A percentile compares a stretch with the other conserved stretches of the same genome.
Conservation (phyloP, 2,797 vertebrate species). For the Fratercula arctica region DNA sequence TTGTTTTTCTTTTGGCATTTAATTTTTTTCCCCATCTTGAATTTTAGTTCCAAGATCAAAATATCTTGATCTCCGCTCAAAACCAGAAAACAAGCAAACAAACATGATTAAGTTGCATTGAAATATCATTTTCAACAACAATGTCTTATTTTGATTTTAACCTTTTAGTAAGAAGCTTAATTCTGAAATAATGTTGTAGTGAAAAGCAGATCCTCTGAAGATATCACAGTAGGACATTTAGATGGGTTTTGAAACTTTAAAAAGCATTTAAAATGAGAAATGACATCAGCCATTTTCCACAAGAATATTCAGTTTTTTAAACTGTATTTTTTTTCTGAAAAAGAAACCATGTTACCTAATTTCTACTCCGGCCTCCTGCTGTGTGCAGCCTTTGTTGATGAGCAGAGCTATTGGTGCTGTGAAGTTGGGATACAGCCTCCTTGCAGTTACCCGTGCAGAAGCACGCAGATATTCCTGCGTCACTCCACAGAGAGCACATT, state of each 20-base stretch:
- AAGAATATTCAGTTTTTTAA: background rate
- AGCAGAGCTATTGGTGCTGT: background rate
- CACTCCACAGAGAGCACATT: background rate
- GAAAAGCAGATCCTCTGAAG: background rate
- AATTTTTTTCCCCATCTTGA: background rate
- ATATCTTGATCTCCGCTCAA: background rate
- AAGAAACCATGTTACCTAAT: fast-evolving
- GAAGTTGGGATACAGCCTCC: background rate
- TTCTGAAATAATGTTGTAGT: background rate
- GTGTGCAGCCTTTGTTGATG: background rate
- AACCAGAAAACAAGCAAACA: background rate
- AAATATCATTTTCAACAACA: background rate
- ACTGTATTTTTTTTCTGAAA: background rate
- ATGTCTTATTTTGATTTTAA: background rate
- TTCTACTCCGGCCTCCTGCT: background rate
- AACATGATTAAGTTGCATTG: background rate
- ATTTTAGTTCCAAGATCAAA: background rate
- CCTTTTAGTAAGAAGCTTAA: background rate
- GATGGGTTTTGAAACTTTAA: background rate
- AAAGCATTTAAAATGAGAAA: background rate
- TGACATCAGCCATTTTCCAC: background rate
- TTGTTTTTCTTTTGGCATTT: background rate
- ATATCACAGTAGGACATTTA: background rate
- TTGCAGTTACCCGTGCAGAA: background rate
- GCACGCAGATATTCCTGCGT: background rate